These are phyloP conservation scores for Sthenelais limicola DNA, from an alignment of 2,888 invertebrate genomes.

Conservation along the genomic window DNA sequence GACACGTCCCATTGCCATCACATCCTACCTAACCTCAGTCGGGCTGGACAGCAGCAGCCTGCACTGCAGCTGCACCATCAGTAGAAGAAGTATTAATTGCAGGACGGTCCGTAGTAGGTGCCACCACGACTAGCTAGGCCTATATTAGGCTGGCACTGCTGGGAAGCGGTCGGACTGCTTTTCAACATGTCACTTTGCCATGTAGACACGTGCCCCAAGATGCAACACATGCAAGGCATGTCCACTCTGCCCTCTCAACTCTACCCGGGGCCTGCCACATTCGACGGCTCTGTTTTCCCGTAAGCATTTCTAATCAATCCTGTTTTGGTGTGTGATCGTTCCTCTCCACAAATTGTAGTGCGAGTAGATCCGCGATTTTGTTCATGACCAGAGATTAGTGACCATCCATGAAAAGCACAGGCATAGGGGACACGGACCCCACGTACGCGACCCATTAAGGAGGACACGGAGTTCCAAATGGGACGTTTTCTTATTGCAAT, in stretches of 20 bases:
- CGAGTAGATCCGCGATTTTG: too few species aligned
- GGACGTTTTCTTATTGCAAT: too few species aligned
- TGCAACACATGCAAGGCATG: slow-evolving; percentile 46
- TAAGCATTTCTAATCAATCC: slow-evolving; percentile 1
- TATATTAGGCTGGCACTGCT: slow-evolving; percentile 26
- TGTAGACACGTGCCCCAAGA: slow-evolving; percentile 47
- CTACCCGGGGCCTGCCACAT: slow-evolving; percentile 38
- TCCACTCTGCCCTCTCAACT: slow-evolving; percentile 38
- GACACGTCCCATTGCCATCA: not conserved
- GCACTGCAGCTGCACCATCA: not conserved
- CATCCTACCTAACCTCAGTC: not conserved
- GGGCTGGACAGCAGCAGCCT: not conserved
- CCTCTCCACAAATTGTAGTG: too few species aligned
- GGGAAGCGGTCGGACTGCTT: not conserved
- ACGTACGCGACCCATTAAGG: too few species aligned
- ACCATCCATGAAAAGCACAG: too few species aligned
- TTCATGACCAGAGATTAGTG: too few species aligned
- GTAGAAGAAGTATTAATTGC: too few species aligned
- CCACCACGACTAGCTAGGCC: not conserved
- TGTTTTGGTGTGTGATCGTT: not conserved
- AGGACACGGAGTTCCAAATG: too few species aligned
- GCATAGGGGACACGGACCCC: too few species aligned
- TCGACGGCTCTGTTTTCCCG: slow-evolving; percentile 41
- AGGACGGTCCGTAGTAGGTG: too few species aligned
- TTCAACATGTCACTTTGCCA: slow-evolving; percentile 52